These are phyloP conservation scores for Nycticebus coucang DNA, from an alignment of 2,113 vertebrate genomes.

Conservation along the genomic window DNA sequence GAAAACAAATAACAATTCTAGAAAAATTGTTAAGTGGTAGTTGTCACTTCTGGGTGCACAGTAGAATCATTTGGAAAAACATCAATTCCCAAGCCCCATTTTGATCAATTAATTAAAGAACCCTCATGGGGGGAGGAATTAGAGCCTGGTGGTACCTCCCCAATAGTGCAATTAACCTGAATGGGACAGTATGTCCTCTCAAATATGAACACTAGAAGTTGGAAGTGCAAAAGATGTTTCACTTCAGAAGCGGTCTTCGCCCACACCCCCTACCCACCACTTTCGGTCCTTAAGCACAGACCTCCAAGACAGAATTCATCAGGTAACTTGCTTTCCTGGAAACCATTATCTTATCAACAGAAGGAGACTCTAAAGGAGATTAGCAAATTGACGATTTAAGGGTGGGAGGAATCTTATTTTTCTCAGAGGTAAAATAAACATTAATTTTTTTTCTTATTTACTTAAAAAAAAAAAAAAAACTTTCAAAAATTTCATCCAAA, in stretches of 20 bases:
- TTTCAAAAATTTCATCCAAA: not conserved
- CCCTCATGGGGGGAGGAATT: too few relatives aligned
- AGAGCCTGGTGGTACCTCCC: not conserved
- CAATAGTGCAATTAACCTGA: not conserved
- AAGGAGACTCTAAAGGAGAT: not conserved
- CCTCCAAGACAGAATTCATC: not conserved
- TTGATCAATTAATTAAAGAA: not conserved
- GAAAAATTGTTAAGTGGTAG: not conserved
- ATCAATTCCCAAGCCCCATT: not conserved
- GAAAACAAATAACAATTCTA: not conserved
- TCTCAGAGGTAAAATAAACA: not conserved
- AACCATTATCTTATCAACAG: not conserved
- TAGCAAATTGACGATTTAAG: not conserved
- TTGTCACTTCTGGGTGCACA: not conserved
- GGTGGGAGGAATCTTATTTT: not conserved
- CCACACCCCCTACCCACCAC: fast-evolving
- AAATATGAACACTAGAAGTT: not conserved
- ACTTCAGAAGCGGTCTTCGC: not conserved
- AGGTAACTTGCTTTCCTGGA: not conserved
- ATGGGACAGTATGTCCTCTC: not conserved
- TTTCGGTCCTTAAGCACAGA: not conserved
- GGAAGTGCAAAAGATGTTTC: not conserved
- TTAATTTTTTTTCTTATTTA: not conserved
- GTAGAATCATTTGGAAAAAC: not conserved
- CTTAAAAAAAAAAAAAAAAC: not conserved